These are phyloP conservation scores for Monochamus saltuarius DNA, from an alignment of 1,140 invertebrate genomes.

Conservation along the genomic window DNA sequence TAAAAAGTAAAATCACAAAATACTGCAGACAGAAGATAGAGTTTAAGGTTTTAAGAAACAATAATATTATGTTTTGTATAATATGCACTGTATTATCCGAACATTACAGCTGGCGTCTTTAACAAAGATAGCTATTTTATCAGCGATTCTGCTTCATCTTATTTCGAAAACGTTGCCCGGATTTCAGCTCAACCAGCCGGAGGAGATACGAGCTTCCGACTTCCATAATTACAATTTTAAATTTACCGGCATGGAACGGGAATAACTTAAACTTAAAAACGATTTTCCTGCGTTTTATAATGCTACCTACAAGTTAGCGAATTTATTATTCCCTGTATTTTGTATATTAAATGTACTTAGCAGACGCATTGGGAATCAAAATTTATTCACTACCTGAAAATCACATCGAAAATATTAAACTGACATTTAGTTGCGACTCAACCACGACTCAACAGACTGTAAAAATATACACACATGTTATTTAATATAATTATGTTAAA, in stretches of 20 bases:
- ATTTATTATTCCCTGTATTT: too few species aligned
- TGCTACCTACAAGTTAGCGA: slow-evolving; percentile 6
- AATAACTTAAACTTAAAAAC: slow-evolving; percentile 23
- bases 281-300: slow-evolving; percentile 23
- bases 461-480: too few species aligned
- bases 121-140: slow-evolving; percentile 35
- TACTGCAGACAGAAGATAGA: slow-evolving; percentile 25
- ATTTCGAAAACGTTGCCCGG: slow-evolving; percentile 3
- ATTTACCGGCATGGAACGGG: slow-evolving; percentile 20
- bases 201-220: slow-evolving; percentile 31
- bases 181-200: slow-evolving; percentile 28
- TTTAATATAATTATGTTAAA: too few species aligned
- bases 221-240: slow-evolving; percentile 36
- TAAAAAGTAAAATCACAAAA: slow-evolving; percentile 36
- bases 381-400: too few species aligned
- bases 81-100: slow-evolving; percentile 47
- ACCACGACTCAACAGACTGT: too few species aligned
- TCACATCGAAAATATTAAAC: too few species aligned
- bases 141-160: slow-evolving; percentile 12
- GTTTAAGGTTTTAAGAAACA: slow-evolving; percentile 50
- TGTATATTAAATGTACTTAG: too few species aligned
- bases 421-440: too few species aligned
- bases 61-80: slow-evolving; percentile 51
- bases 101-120: slow-evolving; percentile 39
- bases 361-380: too few species aligned